Percentiles rank a stretch among this genome's conserved stretches.
phyloP scores from a whole-genome alignment of 2,888 invertebrate species.

The Cataglyphis cursor region DNA sequence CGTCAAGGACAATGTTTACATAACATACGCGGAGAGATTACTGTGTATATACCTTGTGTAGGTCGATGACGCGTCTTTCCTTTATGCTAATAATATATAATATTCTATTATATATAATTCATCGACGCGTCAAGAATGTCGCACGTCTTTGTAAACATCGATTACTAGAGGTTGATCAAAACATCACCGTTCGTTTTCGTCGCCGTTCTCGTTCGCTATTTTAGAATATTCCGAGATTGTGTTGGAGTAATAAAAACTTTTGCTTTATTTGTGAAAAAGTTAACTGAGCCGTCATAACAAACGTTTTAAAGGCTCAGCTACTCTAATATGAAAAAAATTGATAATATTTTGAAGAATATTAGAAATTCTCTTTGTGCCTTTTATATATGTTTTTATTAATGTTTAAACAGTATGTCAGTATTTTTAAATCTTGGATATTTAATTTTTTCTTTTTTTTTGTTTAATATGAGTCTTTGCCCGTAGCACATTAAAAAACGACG shows the following conservation, averaged over 20 bases:
- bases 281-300: background rate
- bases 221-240: background rate
- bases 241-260: background rate
- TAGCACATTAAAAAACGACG: no score
- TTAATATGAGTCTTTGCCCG: no score
- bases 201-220: background rate
- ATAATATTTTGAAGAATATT: no score
- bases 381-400: no score
- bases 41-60: slow-evolving; percentile 1
- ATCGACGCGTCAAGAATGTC: background rate
- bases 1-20: background rate
- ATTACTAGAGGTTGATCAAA: background rate
- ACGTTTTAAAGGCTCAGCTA: background rate
- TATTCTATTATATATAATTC: background rate
- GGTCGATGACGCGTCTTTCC: background rate
- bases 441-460: no score
- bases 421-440: no score
- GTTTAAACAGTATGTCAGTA: no score
- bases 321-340: no score
- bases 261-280: background rate
- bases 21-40: slow-evolving; percentile 5
- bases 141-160: background rate
- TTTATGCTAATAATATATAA: background rate
- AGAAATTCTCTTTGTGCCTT: no score
- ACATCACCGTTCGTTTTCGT: no score